Base-by-base conservation (phyloP, 2,888 invertebrate genomes). In the Podotricha telesiphe region DNA sequence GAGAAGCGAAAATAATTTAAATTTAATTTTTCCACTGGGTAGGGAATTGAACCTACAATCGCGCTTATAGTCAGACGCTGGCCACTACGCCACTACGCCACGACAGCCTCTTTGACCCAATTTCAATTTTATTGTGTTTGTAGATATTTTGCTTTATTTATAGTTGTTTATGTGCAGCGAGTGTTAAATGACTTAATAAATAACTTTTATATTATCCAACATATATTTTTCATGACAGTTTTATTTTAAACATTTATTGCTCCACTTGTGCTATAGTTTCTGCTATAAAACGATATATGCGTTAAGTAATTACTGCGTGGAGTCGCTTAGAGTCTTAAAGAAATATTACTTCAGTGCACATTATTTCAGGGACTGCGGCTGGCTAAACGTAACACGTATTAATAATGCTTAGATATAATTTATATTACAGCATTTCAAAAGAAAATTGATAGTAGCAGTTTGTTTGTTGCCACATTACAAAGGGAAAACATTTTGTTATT, bases 191-290 rank as follows among this genome's bases (percentile, higher is more conserved):
- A 76, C 68, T 76, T 75, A n/a, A 80, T 82, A 80, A 82, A 82
- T 82, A 76, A 78, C 76, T 70, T 76, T 70, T 76, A 78, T 78
- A 83, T 77, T 78, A 77, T 78, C 22, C 75, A 71, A 75, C 68
- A 76, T 79, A 77, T 77, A 81, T 79, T 77, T 79, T 74, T 71
- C 72, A 67, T 73, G 77, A 77, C 76, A 75, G 76, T 77, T 76
- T 82, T 79, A 81, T 82, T 77, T 78, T 75, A 76, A 74, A 71
- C 73, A 68, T 73, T 78, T 70, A 73, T 64, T 66, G 76, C 65
- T 62, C 53, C 64, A 50, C 69, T 71, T 63, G 71, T 67, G 70
- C 73, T 67, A 73, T 74, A 73, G 73, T 70, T 71, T 68, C 68
- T 72, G 68, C 71, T 63, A 70, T 73, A 74, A 67, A 72, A 67